Base-by-base conservation (phyloP, 2,888 invertebrate species). In the Meiosimyza platycephala region DNA sequence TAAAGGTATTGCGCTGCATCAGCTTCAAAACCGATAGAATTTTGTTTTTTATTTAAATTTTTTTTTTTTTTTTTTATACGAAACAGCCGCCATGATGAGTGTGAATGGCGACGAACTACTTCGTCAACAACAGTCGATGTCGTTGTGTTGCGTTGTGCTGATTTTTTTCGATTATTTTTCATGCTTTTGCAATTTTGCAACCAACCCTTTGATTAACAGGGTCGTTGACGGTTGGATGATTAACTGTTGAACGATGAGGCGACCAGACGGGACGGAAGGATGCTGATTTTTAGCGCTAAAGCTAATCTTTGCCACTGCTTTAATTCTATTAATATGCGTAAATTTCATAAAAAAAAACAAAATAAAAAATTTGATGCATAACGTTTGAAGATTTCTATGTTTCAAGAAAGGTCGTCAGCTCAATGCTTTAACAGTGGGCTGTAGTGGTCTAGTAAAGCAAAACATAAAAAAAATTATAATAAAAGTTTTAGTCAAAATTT, bases 121-220 rank as follows among this genome's bases (percentile, higher is more conserved):
- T 59, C n/a, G 22, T 59, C 57, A 22, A 18, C 57, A 22, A 48
- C 63, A 63, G 47, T 63, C 18, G 63, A 6, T 18, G 63, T 64
- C 15, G 48, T 48, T 40, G 9, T 40, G 40, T 48, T 40, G 9
- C 9, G 40, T 63, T 63, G 47, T 54, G 40, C 40, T 62, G 33
- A 63, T 62, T 6, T 16, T 52, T 69, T 54, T 40, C 52, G 28
- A n/a, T 50, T 40, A 52, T 40, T 57, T 51, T 63, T 63, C 40
- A 70, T 62, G 70, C 70, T 48, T 69, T 69, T 69, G 60, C 28
- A 33, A 60, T 69, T 62, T 70, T 70, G 70, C 70, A 70, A 70
- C 70, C 70, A 70, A 70, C 70, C 70, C 70, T 70, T 70, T 63
- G 63, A 62, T 70, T 62, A 63, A 70, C 70, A 62, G 63, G 70